Conservation (phyloP, 23 tunicate species). For the Aplidium turbinatum region DNA sequence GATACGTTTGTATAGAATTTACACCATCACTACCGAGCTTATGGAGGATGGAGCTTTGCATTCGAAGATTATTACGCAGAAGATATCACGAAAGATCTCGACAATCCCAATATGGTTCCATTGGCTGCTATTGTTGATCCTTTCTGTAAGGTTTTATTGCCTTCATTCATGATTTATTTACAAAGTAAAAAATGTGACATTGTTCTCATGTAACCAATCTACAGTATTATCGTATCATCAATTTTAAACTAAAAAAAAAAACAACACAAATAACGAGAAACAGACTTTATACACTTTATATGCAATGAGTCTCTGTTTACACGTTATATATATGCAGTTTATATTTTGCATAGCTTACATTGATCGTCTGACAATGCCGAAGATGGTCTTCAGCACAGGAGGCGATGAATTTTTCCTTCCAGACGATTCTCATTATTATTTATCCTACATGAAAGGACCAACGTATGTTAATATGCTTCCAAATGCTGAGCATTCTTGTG, state of each 20-base stretch:
- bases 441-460: constrained; percentile 80
- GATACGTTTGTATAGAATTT: constrained; percentile 79
- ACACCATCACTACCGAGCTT: constrained; percentile 94
- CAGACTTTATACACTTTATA: too few species aligned
- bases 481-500: constrained; percentile 96
- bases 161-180: too few species aligned
- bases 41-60: constrained; percentile 97
- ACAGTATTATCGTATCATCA: too few species aligned
- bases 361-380: constrained; percentile 96
- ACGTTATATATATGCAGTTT: too few species aligned
- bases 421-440: constrained; percentile 90
- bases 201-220: too few species aligned
- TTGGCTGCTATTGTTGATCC: constrained; percentile 90
- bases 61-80: constrained; percentile 88
- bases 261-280: too few species aligned
- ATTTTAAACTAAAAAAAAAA: too few species aligned
- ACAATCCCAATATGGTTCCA: constrained; percentile 78
- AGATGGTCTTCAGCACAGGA: constrained; percentile 87
- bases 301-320: too few species aligned
- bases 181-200: too few species aligned
- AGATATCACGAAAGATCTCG: constrained; percentile 81
- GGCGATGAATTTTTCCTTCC: constrained; percentile 95
- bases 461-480: constrained; percentile 94
- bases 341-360: constrained; percentile 53
- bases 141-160: constrained; percentile 38